Evolutionary conservation across 2,113 vertebrate species (phyloP).

Genomic region (Elaphurus davidianus): DNA sequence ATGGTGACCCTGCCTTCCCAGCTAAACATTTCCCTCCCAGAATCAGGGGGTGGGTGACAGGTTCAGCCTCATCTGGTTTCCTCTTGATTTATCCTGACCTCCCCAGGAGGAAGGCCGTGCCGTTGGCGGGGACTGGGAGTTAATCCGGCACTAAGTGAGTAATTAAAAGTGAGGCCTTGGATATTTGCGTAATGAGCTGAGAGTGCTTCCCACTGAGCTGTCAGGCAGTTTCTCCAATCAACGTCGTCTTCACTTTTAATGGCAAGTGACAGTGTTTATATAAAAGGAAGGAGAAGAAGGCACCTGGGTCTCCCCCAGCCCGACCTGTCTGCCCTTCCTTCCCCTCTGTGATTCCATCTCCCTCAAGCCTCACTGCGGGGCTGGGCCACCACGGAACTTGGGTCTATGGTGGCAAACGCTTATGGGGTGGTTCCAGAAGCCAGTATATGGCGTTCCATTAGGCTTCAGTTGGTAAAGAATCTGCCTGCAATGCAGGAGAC

Average conservation of each 20-base stretch:
- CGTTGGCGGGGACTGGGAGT: conserved; percentile 82
- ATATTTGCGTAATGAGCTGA: conserved; percentile 90
- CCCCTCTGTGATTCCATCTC: neutral
- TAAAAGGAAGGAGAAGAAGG: neutral
- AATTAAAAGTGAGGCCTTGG: conserved; percentile 91
- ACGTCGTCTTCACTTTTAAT: conserved; percentile 85
- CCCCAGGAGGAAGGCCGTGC: conserved; percentile 71
- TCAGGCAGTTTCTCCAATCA: conserved; percentile 83
- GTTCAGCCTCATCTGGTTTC: conserved; percentile 79
- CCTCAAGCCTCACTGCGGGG: neutral
- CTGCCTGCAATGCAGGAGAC: neutral
- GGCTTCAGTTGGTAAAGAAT: neutral
- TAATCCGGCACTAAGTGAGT: conserved; percentile 85
- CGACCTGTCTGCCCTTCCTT: neutral
- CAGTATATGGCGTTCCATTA: neutral
- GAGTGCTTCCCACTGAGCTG: conserved; percentile 83
- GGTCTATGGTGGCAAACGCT: neutral
- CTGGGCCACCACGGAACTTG: neutral
- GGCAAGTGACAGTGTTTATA: conserved; percentile 86
- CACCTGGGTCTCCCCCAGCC: neutral
- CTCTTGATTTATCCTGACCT: conserved; percentile 81
- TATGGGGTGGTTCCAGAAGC: neutral
- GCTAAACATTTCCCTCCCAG: conserved; percentile 71
- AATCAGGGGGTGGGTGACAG: conserved; percentile 66
- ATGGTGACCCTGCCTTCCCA: conserved; percentile 33